phyloP scores from a whole-genome alignment of 30 jellyfish, hydroid and myxozoan species.

The Hydractinia symbiolongicarpus region DNA sequence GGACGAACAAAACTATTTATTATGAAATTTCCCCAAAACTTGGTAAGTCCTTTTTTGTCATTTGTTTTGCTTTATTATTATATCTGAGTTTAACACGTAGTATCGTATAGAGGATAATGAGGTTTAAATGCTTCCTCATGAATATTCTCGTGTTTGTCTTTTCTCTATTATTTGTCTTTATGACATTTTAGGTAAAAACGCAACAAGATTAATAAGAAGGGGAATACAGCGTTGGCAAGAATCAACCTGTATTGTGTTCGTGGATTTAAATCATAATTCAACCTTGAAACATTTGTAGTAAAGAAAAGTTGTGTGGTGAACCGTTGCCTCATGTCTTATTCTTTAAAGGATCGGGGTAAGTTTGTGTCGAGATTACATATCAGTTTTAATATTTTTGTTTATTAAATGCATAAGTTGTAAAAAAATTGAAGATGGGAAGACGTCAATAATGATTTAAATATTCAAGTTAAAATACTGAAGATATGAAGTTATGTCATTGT shows the following conservation, averaged over 20 bases:
- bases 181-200: constrained; percentile 39
- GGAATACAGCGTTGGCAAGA: constrained; percentile 83
- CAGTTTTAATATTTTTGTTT: too few relatives aligned
- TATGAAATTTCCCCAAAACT: not conserved
- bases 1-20: constrained; percentile 14
- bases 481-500: too few relatives aligned
- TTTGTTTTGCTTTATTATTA: too few relatives aligned
- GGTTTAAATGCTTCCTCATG: too few relatives aligned
- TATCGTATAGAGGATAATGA: too few relatives aligned
- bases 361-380: not conserved
- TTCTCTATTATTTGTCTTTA: not conserved
- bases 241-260: constrained; percentile 46
- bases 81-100: too few relatives aligned
- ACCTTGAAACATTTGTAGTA: not conserved
- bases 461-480: too few relatives aligned
- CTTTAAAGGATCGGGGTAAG: constrained; percentile 13
- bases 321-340: constrained; percentile 8
- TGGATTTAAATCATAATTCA: not conserved
- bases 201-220: constrained; percentile 45
- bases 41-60: not conserved
- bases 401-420: too few relatives aligned
- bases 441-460: too few relatives aligned
- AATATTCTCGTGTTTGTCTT: too few relatives aligned
- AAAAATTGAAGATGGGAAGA: too few relatives aligned
- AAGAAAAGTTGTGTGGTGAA: constrained; percentile 8